These are phyloP conservation scores for Triops longicaudatus DNA, from an alignment of 1,140 invertebrate genomes.

Conservation along the genomic window DNA sequence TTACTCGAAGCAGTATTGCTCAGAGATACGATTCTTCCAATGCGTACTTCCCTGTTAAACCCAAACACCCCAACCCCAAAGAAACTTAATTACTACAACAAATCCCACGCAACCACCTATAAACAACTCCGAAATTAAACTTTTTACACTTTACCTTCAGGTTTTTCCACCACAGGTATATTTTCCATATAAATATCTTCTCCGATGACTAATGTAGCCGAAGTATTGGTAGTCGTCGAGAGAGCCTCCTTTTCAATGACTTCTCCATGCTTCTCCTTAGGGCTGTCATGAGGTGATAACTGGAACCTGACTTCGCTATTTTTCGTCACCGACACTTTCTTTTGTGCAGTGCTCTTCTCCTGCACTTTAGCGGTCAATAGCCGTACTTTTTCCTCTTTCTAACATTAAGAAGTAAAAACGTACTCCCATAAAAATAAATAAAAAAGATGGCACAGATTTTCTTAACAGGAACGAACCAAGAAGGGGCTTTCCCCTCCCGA, in stretches of 20 bases:
- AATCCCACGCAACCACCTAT: neutral
- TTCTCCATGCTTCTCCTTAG: neutral
- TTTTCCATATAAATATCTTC: constrained; percentile 12
- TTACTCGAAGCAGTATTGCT: neutral
- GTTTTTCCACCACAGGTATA: neutral
- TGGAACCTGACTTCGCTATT: constrained; percentile 11
- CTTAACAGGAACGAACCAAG: neutral
- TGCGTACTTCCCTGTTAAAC: neutral
- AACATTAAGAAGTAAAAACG: constrained; percentile 31
- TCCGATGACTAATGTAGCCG: neutral
- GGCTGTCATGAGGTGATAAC: neutral
- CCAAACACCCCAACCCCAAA: neutral
- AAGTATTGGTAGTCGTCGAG: neutral
- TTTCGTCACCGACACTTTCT: neutral
- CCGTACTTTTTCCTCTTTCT: constrained; percentile 85
- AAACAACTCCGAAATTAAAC: neutral
- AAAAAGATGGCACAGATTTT: constrained; percentile 20
- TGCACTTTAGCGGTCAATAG: constrained; percentile 65
- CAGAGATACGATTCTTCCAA: constrained; percentile 12
- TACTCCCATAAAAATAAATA: too few relatives aligned
- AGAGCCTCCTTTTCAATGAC: constrained; percentile 7
- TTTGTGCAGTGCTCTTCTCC: constrained; percentile 52
- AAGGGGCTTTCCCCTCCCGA: constrained; percentile 18
- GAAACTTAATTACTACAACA: neutral
- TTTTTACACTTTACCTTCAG: constrained; percentile 6